phyloP scores from a whole-genome alignment of 1,140 invertebrate species.

The Grapholita molesta region DNA sequence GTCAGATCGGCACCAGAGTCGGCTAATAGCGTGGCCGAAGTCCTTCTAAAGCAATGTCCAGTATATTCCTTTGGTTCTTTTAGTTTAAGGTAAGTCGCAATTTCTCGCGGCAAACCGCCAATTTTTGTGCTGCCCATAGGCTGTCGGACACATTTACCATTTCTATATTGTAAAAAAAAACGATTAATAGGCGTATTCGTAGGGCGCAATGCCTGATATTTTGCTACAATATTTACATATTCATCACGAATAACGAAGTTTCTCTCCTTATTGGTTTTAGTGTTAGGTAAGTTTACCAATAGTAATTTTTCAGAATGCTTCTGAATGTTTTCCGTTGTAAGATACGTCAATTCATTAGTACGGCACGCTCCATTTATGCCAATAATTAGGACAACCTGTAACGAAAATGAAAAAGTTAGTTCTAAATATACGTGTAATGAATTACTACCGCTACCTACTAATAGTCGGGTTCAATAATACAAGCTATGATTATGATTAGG shows the following conservation, averaged over 20 bases:
- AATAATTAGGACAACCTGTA: neutral
- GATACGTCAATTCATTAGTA: neutral
- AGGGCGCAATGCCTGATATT: neutral
- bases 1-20: neutral
- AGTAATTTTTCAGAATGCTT: neutral
- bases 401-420: too few relatives aligned
- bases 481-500: too few relatives aligned
- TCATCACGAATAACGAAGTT: neutral
- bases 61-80: neutral
- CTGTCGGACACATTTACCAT: neutral
- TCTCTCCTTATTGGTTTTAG: neutral
- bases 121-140: neutral
- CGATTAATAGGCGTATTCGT: neutral
- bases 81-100: neutral
- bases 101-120: neutral
- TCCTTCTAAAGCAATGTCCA: neutral
- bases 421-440: neutral
- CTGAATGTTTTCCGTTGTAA: neutral
- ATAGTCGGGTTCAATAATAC: too few relatives aligned
- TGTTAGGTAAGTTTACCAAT: neutral
- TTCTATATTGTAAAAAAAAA: neutral
- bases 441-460: too few relatives aligned
- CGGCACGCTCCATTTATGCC: neutral
- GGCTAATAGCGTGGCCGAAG: neutral
- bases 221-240: neutral